Conservation (phyloP, 2,113 vertebrate species). For the Artemisiospiza belli region DNA sequence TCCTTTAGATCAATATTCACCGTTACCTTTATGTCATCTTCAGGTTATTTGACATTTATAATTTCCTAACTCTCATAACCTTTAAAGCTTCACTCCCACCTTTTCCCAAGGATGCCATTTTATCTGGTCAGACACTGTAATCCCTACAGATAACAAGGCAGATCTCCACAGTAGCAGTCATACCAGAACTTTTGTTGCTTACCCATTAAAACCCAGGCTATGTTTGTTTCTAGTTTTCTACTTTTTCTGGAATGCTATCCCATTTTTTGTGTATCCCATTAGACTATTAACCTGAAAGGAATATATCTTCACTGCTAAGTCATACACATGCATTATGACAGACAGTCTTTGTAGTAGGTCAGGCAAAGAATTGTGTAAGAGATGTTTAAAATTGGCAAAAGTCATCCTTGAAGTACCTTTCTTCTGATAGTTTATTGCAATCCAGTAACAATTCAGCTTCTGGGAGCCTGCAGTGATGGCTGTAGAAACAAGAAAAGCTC, state of each 20-base stretch:
- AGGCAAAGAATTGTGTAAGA: background rate
- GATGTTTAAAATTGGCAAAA: background rate
- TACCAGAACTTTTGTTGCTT: background rate
- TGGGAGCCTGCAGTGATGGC: background rate
- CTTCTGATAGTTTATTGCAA: background rate
- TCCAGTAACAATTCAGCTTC: background rate
- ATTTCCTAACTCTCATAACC: background rate
- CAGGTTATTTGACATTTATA: background rate
- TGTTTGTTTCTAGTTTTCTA: background rate
- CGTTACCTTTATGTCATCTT: constrained; percentile 17
- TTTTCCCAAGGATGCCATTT: background rate
- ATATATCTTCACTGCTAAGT: background rate
- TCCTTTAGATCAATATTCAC: background rate
- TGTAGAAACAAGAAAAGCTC: background rate
- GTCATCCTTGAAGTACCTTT: background rate
- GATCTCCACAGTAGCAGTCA: background rate
- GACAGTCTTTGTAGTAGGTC: background rate
- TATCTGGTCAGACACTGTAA: background rate
- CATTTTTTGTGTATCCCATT: background rate
- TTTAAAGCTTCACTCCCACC: background rate
- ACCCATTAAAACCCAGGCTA: background rate
- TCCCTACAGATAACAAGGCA: background rate
- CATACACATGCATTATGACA: background rate
- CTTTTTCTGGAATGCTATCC: background rate
- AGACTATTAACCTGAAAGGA: background rate